Evolutionary conservation across 2,888 invertebrate genomes (phyloP), one percentile per base, ranked within the genome.

Genomic region (Tethea ocularis): DNA sequence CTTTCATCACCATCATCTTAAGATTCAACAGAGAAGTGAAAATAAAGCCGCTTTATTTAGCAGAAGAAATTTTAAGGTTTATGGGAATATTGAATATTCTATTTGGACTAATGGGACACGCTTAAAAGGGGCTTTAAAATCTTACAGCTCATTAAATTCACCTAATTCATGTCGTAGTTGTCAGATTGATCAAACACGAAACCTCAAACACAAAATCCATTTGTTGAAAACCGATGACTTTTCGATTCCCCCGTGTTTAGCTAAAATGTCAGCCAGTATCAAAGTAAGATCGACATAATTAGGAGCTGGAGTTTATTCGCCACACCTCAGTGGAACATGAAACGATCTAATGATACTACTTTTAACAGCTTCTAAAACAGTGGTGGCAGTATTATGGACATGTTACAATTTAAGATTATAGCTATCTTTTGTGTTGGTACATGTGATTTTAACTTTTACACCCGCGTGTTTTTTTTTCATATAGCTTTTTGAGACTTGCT

Each of bases 271-370:
- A 80, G 10, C 10, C 67, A 61, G 63, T 79, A 78, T 80, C 80
- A 58, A 61, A 57, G 68, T 61, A 57, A 20, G 71, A 82, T 83
- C 81, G 67, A 78, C 74, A 76, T 80, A 84, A 83, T 84, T 82
- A 82, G 77, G 74, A 62, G 61, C 66, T 38, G 64, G 69, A 62
- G 72, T 74, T 77, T 71, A 64, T 65, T 64, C 63, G 62, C 71
- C 72, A 68, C 75, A 69, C 38, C 38, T 38, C 1, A n/a, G n/a
- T 38, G 7, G 5, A 38, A 38, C 38, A 38, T 38, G 38, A 38
- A 1, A n/a, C 38, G 38, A 38, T 38, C 38, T n/a, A 38, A 38
- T n/a, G 38, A 38, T 38, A n/a, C n/a, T 38, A 38, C n/a, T n/a
- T n/a, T 1, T 38, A 38, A 38, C 38, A n/a, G 38, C 38, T 38